phyloP scores from a whole-genome alignment of 2,113 vertebrate species.

The Pollimyrus isidori region DNA sequence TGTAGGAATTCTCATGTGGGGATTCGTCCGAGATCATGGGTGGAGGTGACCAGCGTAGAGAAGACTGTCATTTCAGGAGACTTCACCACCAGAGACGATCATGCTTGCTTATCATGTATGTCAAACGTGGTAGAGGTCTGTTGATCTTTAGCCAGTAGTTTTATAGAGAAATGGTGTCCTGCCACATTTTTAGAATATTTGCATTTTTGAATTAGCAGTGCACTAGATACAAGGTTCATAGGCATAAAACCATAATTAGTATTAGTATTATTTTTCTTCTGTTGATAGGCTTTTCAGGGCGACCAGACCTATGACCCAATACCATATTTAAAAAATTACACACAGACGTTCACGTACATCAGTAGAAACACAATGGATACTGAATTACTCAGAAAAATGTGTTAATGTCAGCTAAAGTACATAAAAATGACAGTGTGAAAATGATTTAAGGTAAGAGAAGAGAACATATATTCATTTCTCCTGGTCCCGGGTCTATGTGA shows the following conservation, averaged over 20 bases:
- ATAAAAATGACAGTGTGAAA: neutral
- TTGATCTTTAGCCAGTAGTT: neutral
- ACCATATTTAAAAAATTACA: neutral
- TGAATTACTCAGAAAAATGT: neutral
- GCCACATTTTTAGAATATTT: neutral
- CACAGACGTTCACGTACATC: neutral
- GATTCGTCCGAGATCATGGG: neutral
- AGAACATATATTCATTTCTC: neutral
- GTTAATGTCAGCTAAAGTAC: neutral
- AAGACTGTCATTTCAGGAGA: neutral
- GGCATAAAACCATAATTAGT: neutral
- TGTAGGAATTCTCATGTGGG: neutral
- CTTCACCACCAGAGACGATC: neutral
- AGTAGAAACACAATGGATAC: neutral
- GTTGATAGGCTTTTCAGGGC: neutral
- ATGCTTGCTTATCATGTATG: neutral
- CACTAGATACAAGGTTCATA: neutral
- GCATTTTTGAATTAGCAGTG: neutral
- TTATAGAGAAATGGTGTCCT: neutral
- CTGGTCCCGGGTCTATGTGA: neutral
- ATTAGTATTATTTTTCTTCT: neutral
- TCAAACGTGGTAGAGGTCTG: neutral
- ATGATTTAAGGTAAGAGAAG: neutral
- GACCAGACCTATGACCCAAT: neutral
- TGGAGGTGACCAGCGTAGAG: neutral